Conservation (phyloP, 2,888 invertebrate genomes). For the Malacosoma neustria region DNA sequence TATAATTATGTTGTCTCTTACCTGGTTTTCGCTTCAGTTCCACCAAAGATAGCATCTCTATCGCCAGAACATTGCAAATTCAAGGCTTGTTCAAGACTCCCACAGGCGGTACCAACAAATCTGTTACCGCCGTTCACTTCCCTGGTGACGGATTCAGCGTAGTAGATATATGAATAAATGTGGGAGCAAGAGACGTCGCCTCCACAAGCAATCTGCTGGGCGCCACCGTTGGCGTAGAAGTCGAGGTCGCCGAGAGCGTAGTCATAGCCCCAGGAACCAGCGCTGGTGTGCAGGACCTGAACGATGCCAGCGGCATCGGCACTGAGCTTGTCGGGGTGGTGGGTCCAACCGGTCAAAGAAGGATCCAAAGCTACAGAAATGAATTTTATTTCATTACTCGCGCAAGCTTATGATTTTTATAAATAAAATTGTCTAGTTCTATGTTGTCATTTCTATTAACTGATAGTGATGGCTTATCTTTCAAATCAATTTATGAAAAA, state of each 20-base stretch:
- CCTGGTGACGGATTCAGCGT: slow-evolving; percentile 44
- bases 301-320: slow-evolving; percentile 42
- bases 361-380: slow-evolving; percentile 63
- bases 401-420: too few species aligned
- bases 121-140: slow-evolving; percentile 19
- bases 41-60: slow-evolving; percentile 41
- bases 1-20: too few species aligned
- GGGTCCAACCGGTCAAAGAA: slow-evolving; percentile 54
- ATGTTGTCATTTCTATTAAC: too few species aligned
- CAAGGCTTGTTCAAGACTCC: slow-evolving; percentile 33
- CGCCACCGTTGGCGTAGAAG: slow-evolving; percentile 60
- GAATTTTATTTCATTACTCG: too few species aligned
- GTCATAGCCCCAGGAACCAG: slow-evolving; percentile 48
- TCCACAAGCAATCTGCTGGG: slow-evolving; percentile 39
- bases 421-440: too few species aligned
- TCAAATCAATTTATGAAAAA: too few species aligned
- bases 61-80: slow-evolving; percentile 30
- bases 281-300: slow-evolving; percentile 53
- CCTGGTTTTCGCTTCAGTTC: slow-evolving; percentile 30
- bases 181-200: slow-evolving; percentile 37
- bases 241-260: slow-evolving; percentile 49
- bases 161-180: slow-evolving; percentile 36
- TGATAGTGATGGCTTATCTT: too few species aligned
- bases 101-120: slow-evolving; percentile 51
- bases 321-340: slow-evolving; percentile 39